Base-by-base conservation (phyloP, 2,797 vertebrate species). In the Melanogrammus aeglefinus region DNA sequence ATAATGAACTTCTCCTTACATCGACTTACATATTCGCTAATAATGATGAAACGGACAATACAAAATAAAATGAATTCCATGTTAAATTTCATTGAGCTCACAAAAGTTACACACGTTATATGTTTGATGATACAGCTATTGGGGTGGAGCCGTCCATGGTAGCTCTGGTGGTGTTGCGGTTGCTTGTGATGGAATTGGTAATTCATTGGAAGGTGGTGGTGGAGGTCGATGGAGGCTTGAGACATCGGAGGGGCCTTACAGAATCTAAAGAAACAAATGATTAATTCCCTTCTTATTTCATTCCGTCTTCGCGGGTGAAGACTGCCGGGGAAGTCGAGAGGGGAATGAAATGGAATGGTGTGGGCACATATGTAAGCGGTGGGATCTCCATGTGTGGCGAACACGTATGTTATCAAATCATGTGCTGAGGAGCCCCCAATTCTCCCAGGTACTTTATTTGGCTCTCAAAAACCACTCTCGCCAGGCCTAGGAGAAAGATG, bases 191-290 rank as follows among this genome's bases (percentile, higher is more conserved):
- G 63, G 24, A 27, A 8, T 24, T 69, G 6, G 18, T 1, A 24
- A 24, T 63, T 21, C 8, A 63, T 24, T 63, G 2, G 57, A 63
- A 63, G 21, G 1, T 63, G 29, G 31, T 7, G 29, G 70, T 72
- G 80, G 72, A 72, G 73, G n/a, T 74, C n/a, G 78, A 77, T 31
- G 72, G 78, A n/a, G 78, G 74, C 24, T 72, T 57, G 75, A 84
- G 78, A 88, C 81, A 75, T 72, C 63, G 21, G 76, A 80, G 66
- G 78, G 75, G 44, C 63, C 63, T 77, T 77, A 18, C 1, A 41
- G 84, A 38, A 63, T 79, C 75, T 12, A 24, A 9, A 81, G 72
- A 75, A 86, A 88, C 87, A 77, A 86, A 91, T 89, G 29, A 91
- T 89, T 88, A 18, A 88, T 84, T 83, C 88, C 35, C 79, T 27